Conservation (phyloP, 2,797 vertebrate species). For the Mus minutoides region DNA sequence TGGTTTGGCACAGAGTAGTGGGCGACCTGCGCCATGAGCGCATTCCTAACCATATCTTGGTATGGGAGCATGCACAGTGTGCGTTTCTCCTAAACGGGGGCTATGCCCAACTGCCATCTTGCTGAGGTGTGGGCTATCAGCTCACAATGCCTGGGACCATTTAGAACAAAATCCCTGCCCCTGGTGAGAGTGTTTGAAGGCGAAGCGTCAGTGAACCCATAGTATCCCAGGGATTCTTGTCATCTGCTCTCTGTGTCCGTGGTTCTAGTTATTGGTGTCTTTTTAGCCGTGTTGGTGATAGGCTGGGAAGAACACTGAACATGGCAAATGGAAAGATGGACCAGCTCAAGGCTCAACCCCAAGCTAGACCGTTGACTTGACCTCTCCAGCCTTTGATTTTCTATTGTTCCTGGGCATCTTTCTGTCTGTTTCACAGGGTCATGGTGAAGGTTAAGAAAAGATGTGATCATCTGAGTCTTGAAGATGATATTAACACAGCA, state of each 20-base stretch:
- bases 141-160: constrained; percentile 79
- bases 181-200: constrained; percentile 40
- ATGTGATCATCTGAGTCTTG: background rate
- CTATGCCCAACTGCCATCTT: constrained; percentile 56
- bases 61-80: background rate
- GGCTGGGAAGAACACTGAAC: background rate
- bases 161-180: constrained; percentile 73
- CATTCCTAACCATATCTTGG: background rate
- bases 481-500: background rate
- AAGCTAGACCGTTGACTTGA: background rate
- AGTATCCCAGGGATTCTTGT: constrained; percentile 16
- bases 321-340: background rate
- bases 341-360: background rate
- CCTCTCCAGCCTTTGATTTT: background rate
- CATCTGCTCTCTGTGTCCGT: background rate
- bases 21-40: background rate
- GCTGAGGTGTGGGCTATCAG: constrained; percentile 56
- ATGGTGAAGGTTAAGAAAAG: background rate
- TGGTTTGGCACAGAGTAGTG: background rate
- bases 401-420: background rate
- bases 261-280: background rate
- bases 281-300: background rate
- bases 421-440: background rate
- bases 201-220: constrained; percentile 55
- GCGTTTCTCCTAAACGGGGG: constrained; percentile 33